Evolutionary conservation across 1,140 invertebrate genomes (phyloP).

Genomic region (Pseudomyrmex dendroicus): DNA sequence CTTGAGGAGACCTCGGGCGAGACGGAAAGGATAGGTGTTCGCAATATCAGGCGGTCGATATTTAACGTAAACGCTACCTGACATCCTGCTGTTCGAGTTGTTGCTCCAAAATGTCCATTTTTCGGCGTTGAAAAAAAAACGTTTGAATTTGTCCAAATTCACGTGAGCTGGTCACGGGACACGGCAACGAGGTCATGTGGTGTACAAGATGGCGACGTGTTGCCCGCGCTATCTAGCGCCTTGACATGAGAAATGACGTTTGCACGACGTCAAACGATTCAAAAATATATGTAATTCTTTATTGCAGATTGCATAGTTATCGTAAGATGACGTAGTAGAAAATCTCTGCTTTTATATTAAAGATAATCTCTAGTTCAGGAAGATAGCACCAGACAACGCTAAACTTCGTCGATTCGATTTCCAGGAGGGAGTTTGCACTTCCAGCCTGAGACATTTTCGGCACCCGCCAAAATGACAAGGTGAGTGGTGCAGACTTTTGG

Average conservation of each 20-base stretch:
- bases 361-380: too few species aligned
- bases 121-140: conserved; percentile 80
- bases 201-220: conserved; percentile 82
- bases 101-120: conserved; percentile 85
- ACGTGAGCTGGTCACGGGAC: conserved; percentile 86
- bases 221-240: conserved; percentile 67
- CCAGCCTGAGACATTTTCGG: background rate
- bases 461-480: conserved; percentile 31
- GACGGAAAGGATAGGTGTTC: conserved; percentile 67
- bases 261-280: background rate
- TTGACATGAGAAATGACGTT: too few species aligned
- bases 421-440: too few species aligned
- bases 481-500: background rate
- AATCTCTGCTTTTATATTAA: too few species aligned
- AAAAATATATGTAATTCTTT: too few species aligned
- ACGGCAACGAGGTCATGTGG: conserved; percentile 86
- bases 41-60: conserved; percentile 60
- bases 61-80: conserved; percentile 78
- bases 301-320: too few species aligned
- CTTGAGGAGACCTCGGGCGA: conserved; percentile 79
- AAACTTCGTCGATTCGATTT: too few species aligned
- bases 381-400: too few species aligned
- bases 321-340: too few species aligned
- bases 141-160: conserved; percentile 86
- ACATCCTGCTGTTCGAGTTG: conserved; percentile 83